phyloP scores from a whole-genome alignment of 2,797 vertebrate genomes.

The Manis javanica region DNA sequence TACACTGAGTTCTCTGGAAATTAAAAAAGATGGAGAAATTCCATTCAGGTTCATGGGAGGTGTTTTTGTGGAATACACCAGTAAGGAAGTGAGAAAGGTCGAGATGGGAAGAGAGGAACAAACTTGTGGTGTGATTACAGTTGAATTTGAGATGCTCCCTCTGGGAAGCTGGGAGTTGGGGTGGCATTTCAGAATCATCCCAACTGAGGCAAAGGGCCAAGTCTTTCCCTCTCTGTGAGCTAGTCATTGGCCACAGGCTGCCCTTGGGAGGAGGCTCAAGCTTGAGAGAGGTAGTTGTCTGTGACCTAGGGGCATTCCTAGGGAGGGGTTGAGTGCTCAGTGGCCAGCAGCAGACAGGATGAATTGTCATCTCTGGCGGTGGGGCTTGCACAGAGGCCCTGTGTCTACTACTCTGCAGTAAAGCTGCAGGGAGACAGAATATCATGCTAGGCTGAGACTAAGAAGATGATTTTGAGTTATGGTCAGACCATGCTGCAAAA shows the following conservation, averaged over 20 bases:
- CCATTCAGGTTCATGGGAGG: background rate
- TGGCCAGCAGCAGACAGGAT: background rate
- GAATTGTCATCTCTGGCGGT: background rate
- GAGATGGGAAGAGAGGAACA: background rate
- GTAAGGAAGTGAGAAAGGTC: background rate
- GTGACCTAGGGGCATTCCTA: background rate
- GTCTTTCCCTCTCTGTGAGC: fast-evolving
- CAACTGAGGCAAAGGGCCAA: background rate
- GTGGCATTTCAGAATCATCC: background rate
- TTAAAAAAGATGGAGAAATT: background rate
- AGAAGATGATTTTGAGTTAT: background rate
- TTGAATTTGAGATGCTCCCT: background rate
- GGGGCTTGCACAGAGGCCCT: no score
- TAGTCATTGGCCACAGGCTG: background rate
- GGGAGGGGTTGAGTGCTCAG: background rate
- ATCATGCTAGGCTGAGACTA: background rate
- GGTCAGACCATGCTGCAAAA: background rate
- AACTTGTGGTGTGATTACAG: background rate
- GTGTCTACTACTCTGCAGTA: background rate
- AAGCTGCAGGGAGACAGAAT: background rate
- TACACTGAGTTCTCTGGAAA: background rate
- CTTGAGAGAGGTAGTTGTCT: no score
- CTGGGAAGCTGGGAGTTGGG: fast-evolving
- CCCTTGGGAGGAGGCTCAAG: fast-evolving
- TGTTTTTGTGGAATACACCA: background rate